Evolutionary conservation across 2,113 vertebrate species (phyloP), one percentile per base, ranked within the genome.

Genomic region (Delphinus delphis): DNA sequence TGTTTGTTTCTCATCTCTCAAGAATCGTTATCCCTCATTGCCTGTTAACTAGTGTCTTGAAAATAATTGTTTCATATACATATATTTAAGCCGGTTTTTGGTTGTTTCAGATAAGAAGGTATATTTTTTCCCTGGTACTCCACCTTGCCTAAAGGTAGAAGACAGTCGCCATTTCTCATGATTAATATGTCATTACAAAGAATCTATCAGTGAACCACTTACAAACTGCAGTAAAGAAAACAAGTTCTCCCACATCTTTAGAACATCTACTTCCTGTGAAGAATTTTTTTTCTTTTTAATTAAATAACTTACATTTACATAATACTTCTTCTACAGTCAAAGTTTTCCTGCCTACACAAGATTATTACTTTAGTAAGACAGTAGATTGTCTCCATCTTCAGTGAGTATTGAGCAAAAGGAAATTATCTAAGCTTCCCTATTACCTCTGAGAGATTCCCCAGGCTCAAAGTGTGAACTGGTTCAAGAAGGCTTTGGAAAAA

Each of bases 281-380:
- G 70, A 8, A 12, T 83, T 74, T 91, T 81, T 81, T 44, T 6
- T 14, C 20, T 93, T 97, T 96, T 93, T 88, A 97, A 97, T 97
- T 91, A 95, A 97, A 89, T 97, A 97, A 95, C 74, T 97, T 93
- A 44, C 83, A 92, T 96, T 98, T 97, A 95, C 60, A 96, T 97
- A 98, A 97, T 95, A 93, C 82, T 96, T 96, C 38, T 88, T 82
- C 89, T 80, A 96, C 90, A 96, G 92, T 97, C 97, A 97, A 97
- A 97, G 94, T 96, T 97, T 97, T 58, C 53, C 92, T 96, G 94
- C 97, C 84, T 96, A 97, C 96, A 90, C 95, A 93, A 77, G 60
- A 96, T 97, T 92, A 92, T 96, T 84, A 77, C 74, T 96, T 96
- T 97, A 73, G 26, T 76, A 97, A 18, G 44, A 95, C 86, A 93